Evolutionary conservation across 2,113 vertebrate genomes (phyloP), one percentile per base, ranked within the genome.

Genomic region (Regulus satrapa): DNA sequence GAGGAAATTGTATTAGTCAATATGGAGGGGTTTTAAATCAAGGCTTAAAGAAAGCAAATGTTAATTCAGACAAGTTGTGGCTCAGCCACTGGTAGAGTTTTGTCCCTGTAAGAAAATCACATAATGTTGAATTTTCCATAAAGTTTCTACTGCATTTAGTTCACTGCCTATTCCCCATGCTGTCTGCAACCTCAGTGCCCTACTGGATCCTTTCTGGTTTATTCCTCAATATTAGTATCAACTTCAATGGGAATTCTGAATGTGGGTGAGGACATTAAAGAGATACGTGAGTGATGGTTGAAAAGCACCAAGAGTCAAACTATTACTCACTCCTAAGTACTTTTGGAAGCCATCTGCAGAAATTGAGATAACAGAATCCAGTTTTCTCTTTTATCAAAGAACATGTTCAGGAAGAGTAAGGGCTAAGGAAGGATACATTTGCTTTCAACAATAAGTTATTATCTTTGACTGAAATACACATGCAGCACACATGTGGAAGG

Each of bases 361-460:
- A 88, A 90, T 6, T 36, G 67, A 85, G 92, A 90, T 85, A 94
- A 79, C 62, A 64, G 67, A 85, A 93, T 79, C 31, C 78, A 76
- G 85, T 93, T 88, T 95, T 92, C 38, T 85, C 67, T 73, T 77
- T 46, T 95, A 90, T 82, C 82, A 80, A 88, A 95, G 78, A 76
- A 41, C 63, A 18, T 88, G 85, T 83, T 93, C 82, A 83, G 88
- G 78, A 93, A 83, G 67, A 75, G 58, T 88, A 80, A 83, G 26
- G 55, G 26, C 72, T 94, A 73, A 88, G 72, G 82, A 96, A 31
- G 46, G 73, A 93, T 84, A 79, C 26, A 83, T 93, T 92, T 85
- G 51, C 75, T 94, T 96, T 94, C 95, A 94, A 55, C 85, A 90
- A 45, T 93, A 90, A 92, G 43, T 88, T 84, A 86, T 92, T 88